Percentiles rank a stretch among this genome's conserved stretches.
These are phyloP conservation scores for Portunus trituberculatus DNA, from an alignment of 1,140 invertebrate species.

Conservation along the genomic window DNA sequence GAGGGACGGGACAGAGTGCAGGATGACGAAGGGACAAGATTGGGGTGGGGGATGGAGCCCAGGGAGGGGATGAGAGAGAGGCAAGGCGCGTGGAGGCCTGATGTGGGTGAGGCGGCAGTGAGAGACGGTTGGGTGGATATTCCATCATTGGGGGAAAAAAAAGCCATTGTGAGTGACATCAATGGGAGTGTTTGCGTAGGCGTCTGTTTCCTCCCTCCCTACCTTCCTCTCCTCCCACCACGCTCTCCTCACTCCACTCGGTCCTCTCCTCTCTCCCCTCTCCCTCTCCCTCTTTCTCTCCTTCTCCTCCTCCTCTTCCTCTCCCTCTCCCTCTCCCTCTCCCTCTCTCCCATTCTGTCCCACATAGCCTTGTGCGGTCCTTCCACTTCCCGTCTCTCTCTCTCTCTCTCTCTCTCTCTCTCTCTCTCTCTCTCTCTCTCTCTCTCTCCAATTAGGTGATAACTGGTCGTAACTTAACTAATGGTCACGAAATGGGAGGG, in stretches of 20 bases:
- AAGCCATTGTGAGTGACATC: slow-evolving; percentile 52
- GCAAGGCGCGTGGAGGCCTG: background rate
- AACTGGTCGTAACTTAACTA: background rate
- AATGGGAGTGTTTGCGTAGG: slow-evolving; percentile 60
- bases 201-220: background rate
- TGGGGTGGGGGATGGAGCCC: background rate
- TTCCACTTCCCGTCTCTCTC: background rate
- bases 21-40: too few relatives aligned
- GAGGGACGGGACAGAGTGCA: background rate
- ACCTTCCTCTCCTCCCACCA: background rate
- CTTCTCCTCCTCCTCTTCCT: background rate
- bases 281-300: background rate
- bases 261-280: background rate
- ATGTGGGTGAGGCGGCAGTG: background rate
- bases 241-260: too few relatives aligned
- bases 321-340: background rate
- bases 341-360: background rate
- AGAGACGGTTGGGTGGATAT: slow-evolving; percentile 43
- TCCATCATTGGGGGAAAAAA: slow-evolving; percentile 57
- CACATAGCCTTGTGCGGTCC: background rate
- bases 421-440: background rate
- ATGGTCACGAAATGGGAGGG: background rate
- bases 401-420: slow-evolving; percentile 24
- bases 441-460: slow-evolving; percentile 7
- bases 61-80: background rate